These are phyloP conservation scores for Pseudoips prasinana DNA, from an alignment of 2,888 invertebrate genomes.

Conservation along the genomic window DNA sequence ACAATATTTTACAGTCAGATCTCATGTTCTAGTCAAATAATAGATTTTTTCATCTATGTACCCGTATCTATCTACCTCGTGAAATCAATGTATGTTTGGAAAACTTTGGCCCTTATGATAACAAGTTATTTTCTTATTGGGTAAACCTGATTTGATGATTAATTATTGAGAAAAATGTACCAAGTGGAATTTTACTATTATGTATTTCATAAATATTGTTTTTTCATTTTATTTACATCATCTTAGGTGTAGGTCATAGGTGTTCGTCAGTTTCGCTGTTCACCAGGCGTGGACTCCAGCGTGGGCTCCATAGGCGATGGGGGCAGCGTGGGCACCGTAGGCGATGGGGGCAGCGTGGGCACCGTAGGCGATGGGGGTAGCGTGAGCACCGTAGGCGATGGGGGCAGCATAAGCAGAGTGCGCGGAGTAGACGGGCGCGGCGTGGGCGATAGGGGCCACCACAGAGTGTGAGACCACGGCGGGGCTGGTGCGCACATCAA, in stretches of 20 bases:
- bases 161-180: no score
- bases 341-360: conserved; percentile 41
- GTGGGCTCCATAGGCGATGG: conserved; percentile 50
- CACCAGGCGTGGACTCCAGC: conserved; percentile 69
- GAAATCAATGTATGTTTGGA: no score
- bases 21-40: no score
- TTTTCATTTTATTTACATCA: conserved; percentile 37
- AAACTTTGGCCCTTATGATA: no score
- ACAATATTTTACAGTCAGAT: no score
- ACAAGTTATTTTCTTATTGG: no score
- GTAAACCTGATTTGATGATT: no score
- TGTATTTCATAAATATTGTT: conserved; percentile 41
- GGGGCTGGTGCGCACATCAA: conserved; percentile 49
- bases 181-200: conserved; percentile 7
- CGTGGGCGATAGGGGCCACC: conserved; percentile 31
- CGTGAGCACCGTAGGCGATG: conserved; percentile 36
- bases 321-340: conserved; percentile 42
- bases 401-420: conserved; percentile 44
- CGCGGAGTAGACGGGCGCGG: conserved; percentile 41
- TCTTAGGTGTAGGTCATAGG: conserved; percentile 41
- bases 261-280: conserved; percentile 62
- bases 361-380: conserved; percentile 39
- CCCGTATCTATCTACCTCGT: no score
- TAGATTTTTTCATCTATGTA: no score
- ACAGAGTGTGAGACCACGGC: conserved; percentile 13